Conservation (phyloP, 2,113 vertebrate genomes). For the Delphinapterus leucas region DNA sequence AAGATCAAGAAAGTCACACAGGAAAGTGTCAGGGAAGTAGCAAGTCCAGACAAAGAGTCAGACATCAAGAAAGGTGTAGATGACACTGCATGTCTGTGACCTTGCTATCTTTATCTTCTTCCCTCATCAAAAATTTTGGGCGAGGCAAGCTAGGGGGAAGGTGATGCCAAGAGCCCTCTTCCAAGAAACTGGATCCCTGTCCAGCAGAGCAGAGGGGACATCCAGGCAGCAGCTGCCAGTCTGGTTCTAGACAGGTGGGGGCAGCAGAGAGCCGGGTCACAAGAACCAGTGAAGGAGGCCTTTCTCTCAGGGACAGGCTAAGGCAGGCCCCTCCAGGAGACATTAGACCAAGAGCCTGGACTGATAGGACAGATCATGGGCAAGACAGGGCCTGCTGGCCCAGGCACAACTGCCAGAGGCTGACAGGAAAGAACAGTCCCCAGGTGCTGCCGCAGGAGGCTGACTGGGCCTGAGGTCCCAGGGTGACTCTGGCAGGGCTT, state of each 20-base stretch:
- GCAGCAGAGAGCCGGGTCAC: slow-evolving; percentile 41
- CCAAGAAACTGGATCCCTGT: not conserved
- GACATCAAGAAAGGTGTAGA: not conserved
- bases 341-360: not conserved
- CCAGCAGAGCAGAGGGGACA: not conserved
- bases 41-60: not conserved
- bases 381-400: not conserved
- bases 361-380: not conserved
- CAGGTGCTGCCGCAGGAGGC: not conserved
- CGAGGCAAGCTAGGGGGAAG: not conserved
- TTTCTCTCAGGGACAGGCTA: not conserved
- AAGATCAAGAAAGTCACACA: not conserved
- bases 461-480: not conserved
- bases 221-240: not conserved
- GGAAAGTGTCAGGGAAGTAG: slow-evolving; percentile 1
- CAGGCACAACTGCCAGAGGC: not conserved
- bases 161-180: not conserved
- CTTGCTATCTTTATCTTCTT: not conserved
- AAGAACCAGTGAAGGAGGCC: not conserved
- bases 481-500: not conserved
- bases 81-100: not conserved
- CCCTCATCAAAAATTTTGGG: slow-evolving; percentile 4
- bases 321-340: not conserved
- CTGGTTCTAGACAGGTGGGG: slow-evolving; percentile 21
- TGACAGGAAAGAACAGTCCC: not conserved